Conservation (phyloP, 1,140 invertebrate genomes). For the Brachionus asplanchnoidis region DNA sequence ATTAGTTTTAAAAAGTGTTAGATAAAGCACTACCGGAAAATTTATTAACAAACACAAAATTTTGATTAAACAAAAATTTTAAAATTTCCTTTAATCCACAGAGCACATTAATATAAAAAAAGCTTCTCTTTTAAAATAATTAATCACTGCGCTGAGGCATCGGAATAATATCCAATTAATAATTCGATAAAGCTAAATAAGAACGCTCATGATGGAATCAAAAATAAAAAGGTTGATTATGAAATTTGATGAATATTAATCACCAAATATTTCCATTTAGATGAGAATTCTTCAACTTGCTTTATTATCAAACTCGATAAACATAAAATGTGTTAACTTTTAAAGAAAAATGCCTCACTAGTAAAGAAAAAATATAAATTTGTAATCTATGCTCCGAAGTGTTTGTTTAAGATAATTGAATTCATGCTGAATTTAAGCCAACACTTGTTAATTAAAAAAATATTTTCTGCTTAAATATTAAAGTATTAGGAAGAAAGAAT, state of each 20-base stretch:
- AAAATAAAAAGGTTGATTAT: background rate
- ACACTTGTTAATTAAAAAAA: background rate
- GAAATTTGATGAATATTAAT: background rate
- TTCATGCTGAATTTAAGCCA: background rate
- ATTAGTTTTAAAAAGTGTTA: background rate
- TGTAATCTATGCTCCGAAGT: conserved; percentile 7
- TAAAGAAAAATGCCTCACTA: background rate
- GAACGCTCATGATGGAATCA: background rate
- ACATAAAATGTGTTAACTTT: conserved; percentile 18
- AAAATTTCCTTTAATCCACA: background rate
- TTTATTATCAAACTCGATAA: background rate
- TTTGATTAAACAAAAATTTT: background rate
- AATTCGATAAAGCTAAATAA: background rate
- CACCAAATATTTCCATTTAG: conserved; percentile 1
- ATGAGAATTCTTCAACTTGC: background rate
- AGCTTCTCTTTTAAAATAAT: background rate
- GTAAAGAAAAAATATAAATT: background rate
- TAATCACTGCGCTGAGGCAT: background rate
- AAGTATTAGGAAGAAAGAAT: background rate
- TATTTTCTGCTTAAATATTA: background rate
- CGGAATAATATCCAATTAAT: background rate
- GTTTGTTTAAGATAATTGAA: conserved; percentile 32
- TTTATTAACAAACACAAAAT: background rate
- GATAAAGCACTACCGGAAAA: background rate
- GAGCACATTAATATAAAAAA: background rate